phyloP scores from a whole-genome alignment of 2,888 invertebrate species.

The Mesorhabditis sp. region DNA sequence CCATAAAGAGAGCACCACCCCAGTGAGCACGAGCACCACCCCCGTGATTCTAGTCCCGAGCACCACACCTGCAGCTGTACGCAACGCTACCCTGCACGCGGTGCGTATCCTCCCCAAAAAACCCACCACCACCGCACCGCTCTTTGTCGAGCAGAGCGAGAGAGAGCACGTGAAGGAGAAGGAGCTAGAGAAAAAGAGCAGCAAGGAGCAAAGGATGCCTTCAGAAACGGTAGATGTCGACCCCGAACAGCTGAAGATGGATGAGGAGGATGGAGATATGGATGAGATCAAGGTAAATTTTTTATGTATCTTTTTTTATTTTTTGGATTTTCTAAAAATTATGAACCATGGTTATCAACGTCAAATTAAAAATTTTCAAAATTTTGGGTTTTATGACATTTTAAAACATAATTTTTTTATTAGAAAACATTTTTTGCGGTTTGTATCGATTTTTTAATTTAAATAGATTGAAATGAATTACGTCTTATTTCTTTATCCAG shows the following conservation, averaged over 20 bases:
- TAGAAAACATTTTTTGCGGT: no score
- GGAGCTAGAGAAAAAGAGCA: no score
- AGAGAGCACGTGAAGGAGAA: neutral
- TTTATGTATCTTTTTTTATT: no score
- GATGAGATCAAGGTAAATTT: neutral
- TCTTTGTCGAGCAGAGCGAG: slow-evolving; percentile 7
- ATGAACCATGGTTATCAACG: no score
- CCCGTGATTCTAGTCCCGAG: neutral
- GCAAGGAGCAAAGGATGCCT: neutral
- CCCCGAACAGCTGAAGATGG: neutral
- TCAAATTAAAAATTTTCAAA: no score
- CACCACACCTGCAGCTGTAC: slow-evolving; percentile 7
- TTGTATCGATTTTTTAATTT: no score
- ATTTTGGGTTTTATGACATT: no score
- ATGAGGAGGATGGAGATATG: neutral
- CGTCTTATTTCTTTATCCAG: no score
- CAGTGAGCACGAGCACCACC: neutral
- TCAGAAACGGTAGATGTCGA: neutral
- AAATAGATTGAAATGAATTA: no score
- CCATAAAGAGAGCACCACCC: neutral
- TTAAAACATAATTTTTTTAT: no score
- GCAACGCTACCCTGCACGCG: slow-evolving; percentile 19
- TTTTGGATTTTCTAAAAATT: no score
- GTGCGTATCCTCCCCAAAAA: slow-evolving; percentile 18
- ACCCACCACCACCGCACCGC: slow-evolving; percentile 16